Evolutionary conservation across 2,113 vertebrate species (phyloP), one percentile per base, ranked within the genome.

Genomic region (Neodontobutis hainanensis): DNA sequence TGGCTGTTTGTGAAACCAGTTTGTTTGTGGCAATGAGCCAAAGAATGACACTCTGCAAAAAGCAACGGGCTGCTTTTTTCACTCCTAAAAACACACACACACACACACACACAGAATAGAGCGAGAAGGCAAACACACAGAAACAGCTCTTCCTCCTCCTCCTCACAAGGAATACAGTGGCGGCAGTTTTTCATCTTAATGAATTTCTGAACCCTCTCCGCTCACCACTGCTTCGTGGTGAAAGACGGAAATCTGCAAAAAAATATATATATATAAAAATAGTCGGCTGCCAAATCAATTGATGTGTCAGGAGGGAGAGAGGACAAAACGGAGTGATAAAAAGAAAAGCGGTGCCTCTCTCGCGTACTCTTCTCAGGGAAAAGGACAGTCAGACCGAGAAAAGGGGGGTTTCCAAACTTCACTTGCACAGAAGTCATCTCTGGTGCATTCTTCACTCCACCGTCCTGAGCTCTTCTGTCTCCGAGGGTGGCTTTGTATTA

Each of bases 251-350:
- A 87, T 55, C 68, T 61, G 66, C 0, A 36, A 50, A 50, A 50
- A 50, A 27, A 50, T n/a, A n/a, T n/a, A n/a, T n/a, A 55, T n/a
- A 53, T 35, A 12, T 35, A 85, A 85, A 85, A 85, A 81, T 68
- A 81, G 73, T 74, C 61, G 77, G 72, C 84, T 86, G 89, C 85
- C 84, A 90, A 87, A 89, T 66, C 80, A 73, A 80, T 69, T 85
- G 87, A 90, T 84, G 89, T 87, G 88, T 90, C 85, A 89, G 86
- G 85, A 87, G 88, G 85, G 89, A 89, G 77, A 85, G 61, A 82
- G 78, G 83, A 91, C 82, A 84, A 91, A 89, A 87, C 80, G 61
- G 77, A 86, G 82, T 77, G 83, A 91, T 84, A 68, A 74, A 89
- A 82, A 85, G 70, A 82, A 70, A 85, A 63, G 61, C 44, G 42